phyloP scores from a whole-genome alignment of 1,140 invertebrate species.

The Euura lappo region DNA sequence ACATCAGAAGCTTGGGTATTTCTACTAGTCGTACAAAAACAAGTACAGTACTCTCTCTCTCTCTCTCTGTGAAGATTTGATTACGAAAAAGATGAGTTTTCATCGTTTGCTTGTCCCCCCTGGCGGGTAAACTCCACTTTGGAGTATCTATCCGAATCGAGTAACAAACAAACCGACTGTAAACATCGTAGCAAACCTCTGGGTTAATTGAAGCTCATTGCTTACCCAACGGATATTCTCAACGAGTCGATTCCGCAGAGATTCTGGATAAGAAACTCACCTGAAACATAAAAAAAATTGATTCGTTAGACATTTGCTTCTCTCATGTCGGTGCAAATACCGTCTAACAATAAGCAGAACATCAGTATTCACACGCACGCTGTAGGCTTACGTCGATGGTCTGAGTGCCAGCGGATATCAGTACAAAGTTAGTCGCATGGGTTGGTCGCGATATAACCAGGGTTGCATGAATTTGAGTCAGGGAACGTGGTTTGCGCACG shows the following conservation, averaged over 20 bases:
- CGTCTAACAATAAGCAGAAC: not conserved
- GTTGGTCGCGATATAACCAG: not conserved
- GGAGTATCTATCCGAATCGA: not conserved
- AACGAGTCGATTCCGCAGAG: slow-evolving; percentile 18
- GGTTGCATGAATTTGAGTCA: not conserved
- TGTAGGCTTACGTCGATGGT: not conserved
- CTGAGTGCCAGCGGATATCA: not conserved
- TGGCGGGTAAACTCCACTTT: not conserved
- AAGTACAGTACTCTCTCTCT: not conserved
- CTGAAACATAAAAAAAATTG: slow-evolving; percentile 25
- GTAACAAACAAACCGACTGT: not conserved
- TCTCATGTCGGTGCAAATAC: too few relatives aligned
- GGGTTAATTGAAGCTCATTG: too few relatives aligned
- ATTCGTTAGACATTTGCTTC: slow-evolving; percentile 1
- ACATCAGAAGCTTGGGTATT: not conserved
- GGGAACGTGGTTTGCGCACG: not conserved
- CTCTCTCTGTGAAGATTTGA: not conserved
- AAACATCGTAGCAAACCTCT: not conserved
- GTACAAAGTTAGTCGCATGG: not conserved
- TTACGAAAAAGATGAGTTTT: slow-evolving; percentile 3
- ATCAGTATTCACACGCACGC: not conserved
- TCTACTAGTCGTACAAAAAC: not conserved
- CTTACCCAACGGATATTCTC: too few relatives aligned
- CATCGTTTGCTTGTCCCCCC: not conserved
- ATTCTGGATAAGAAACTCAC: slow-evolving; percentile 29